Base-by-base conservation (phyloP, 2,888 invertebrate species). In the Nebria salina region DNA sequence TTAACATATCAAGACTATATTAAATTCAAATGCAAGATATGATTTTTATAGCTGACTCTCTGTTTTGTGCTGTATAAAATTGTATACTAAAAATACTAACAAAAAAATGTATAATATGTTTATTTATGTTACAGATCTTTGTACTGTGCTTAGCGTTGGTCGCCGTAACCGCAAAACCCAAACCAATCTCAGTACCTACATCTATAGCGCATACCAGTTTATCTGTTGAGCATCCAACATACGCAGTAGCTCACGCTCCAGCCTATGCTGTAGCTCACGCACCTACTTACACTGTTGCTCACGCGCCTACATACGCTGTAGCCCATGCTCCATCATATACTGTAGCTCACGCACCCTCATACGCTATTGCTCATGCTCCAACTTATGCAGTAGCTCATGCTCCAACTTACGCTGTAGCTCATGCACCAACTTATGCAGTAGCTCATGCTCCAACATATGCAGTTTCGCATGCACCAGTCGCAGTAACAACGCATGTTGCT, bases 271-370 rank as follows among this genome's bases (percentile, higher is more conserved):
- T 66, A 66, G 80, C 84, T 65, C 82, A 82, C 65, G 82, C 82
- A 15, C 82, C 84, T 42, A 75, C 75, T 15, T 54, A 83, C 43
- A 79, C 83, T 64, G 83, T 84, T 15, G 83, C 84, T 54, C 82
- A 82, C 54, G 82, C 82, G 15, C 82, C 84, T 20, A 73, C 77
- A 42, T 34, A 82, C 42, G 82, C 83, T 66, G 83, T 84, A 15
- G 83, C 83, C n/a, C 85, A 84, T 65, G 83, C 84, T 11, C 77
- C 82, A 26, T 82, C 83, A 68, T 72, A 83, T 15, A 82, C 82
- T 20, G 75, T 82, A 66, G 81, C 83, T 68, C 83, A 82, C 82
- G 77, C 82, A 64, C 70, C 83, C 65, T 9, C 79, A 66, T 54
- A 82, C 42, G 54, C 76, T 20, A 72, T 66, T 15, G 42, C 68